Percentiles rank a stretch among this genome's conserved stretches.
phyloP scores from a whole-genome alignment of 2,113 vertebrate genomes.

The Urocolius indicus region DNA sequence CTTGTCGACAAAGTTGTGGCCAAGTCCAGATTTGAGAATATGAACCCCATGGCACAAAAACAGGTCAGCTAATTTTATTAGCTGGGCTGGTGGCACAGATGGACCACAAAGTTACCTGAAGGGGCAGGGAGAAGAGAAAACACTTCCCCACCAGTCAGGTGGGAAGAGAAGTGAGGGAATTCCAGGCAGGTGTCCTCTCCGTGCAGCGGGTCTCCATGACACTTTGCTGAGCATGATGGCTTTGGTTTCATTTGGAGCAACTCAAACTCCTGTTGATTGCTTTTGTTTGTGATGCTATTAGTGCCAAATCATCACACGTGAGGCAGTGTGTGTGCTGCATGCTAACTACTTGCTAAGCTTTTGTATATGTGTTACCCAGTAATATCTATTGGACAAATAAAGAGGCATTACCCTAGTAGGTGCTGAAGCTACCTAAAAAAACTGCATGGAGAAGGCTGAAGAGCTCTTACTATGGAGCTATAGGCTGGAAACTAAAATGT shows the following conservation, averaged over 20 bases:
- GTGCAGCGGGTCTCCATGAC: not conserved
- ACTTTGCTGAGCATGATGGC: not conserved
- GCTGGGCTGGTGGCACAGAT: not conserved
- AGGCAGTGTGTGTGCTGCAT: not conserved
- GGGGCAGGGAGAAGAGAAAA: not conserved
- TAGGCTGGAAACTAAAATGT: not conserved
- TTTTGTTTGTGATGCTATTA: not conserved
- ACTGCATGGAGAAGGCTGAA: not conserved
- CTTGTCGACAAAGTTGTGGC: not conserved
- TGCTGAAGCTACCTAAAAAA: not conserved
- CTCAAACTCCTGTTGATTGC: not conserved
- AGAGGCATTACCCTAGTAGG: not conserved
- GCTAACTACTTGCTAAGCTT: not conserved
- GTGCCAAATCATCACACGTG: fast-evolving
- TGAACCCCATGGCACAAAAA: not conserved
- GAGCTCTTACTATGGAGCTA: not conserved
- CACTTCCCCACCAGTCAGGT: not conserved
- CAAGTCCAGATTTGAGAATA: not conserved
- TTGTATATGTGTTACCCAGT: too few relatives aligned
- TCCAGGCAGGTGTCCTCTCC: not conserved
- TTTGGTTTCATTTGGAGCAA: not conserved
- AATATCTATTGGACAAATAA: not conserved
- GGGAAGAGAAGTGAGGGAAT: not conserved
- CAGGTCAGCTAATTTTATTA: not conserved
- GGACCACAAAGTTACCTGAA: not conserved